Base-by-base conservation (phyloP, 2,888 invertebrate genomes). In the Philhelius pedissequus region DNA sequence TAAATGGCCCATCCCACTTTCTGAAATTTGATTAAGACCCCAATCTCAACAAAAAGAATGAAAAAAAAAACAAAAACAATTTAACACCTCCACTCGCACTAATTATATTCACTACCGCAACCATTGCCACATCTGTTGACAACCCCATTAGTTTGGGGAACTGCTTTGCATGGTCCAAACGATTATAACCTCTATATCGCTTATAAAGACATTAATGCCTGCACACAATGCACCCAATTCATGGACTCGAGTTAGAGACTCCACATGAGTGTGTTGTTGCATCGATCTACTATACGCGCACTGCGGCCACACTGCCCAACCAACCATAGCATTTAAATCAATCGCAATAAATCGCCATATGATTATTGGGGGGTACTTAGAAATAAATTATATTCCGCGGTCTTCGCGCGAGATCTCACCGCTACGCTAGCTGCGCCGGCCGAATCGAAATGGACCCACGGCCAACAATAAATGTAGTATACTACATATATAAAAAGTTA, bases 341-440 rank as follows among this genome's bases (percentile, higher is more conserved):
- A 89, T 89, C 88, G 89, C 88, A 89, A 89, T 89, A 90, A 89
- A 90, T 84, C 80, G 80, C 71, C 75, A 76, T 84, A 80, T 84
- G 84, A 84, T 84, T 84, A 84, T 76, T 84, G 80, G 80, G 78
- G 80, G 79, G 69, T 84, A 84, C 84, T 84, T 80, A 80, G 68
- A 80, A 71, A 84, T 84, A 84, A 84, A 84, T 84, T 84, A 84
- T 84, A 84, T 84, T 84, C 20, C 56, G 35, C 71, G 60, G 75
- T 71, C 62, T 58, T 45, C 69, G 62, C 69, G 62, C 62, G 68
- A 25, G 45, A 32, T 32, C 64, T 40, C 66, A 38, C 32, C 38
- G 22, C 52, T 38, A 25, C 25, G 20, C 25, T 40, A 27, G 32
- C 56, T 15, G 40, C 40, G 20, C 15, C 35, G 20, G 20, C 35